phyloP scores from a whole-genome alignment of 2,113 vertebrate species.

The Oreotragus oreotragus region DNA sequence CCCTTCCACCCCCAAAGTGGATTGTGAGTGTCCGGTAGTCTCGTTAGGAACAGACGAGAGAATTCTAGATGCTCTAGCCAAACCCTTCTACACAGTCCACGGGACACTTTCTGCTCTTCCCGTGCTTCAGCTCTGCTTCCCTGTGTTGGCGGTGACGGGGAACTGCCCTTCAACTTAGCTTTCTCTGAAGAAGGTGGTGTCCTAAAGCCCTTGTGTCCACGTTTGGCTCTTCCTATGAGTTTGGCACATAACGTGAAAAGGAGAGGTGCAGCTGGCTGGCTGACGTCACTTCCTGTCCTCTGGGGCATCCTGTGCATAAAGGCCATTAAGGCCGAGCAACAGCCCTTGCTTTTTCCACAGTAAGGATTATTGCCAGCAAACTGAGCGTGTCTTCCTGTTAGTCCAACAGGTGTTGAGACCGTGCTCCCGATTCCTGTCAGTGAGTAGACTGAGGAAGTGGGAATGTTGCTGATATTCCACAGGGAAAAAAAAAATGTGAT shows the following conservation, averaged over 20 bases:
- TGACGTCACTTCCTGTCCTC: not conserved
- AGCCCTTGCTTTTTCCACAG: not conserved
- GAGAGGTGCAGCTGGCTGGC: not conserved
- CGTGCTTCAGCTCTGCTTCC: not conserved
- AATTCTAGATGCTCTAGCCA: not conserved
- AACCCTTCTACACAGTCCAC: not conserved
- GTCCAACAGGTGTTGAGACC: not conserved
- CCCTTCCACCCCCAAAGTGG: not conserved
- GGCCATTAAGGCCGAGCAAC: rapidly evolving
- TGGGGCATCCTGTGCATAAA: not conserved
- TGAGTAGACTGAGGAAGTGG: not conserved
- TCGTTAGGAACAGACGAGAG: not conserved
- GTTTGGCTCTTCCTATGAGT: not conserved
- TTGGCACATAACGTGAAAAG: not conserved
- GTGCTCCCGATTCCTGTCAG: not conserved
- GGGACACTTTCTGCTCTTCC: not conserved
- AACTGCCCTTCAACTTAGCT: not conserved
- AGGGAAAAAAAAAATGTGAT: not conserved
- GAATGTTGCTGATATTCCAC: not conserved
- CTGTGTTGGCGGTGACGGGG: not conserved
- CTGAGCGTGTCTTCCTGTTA: not conserved
- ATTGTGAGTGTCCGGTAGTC: not conserved
- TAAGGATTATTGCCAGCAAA: not conserved
- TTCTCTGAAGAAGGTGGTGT: not conserved
- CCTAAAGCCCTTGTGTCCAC: too few species aligned